These are phyloP conservation scores for Leptopilina clavipes DNA, from an alignment of 1,140 invertebrate species.

Conservation along the genomic window DNA sequence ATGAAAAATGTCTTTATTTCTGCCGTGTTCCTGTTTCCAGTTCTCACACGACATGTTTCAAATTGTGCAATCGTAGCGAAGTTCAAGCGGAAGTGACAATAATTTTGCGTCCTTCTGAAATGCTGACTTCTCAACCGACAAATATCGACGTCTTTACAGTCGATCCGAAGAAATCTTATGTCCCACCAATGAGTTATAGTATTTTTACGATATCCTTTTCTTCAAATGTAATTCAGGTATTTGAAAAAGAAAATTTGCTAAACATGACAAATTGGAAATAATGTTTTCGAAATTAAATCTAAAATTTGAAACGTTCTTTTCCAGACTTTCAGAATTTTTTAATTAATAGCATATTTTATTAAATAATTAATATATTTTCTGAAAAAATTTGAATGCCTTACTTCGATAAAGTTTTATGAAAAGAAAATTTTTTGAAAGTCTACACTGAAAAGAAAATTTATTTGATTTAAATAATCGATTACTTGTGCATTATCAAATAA, in stretches of 20 bases:
- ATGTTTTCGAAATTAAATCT: too few species aligned
- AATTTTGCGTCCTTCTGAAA: conserved; percentile 36
- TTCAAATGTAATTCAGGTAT: conserved; percentile 57
- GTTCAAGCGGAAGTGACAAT: conserved; percentile 55
- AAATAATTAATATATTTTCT: too few species aligned
- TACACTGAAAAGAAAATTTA: too few species aligned
- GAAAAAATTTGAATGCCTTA: too few species aligned
- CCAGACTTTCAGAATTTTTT: too few species aligned
- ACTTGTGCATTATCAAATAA: too few species aligned
- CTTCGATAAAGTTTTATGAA: too few species aligned
- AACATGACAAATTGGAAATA: too few species aligned
- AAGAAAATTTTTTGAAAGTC: too few species aligned
- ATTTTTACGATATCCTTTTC: conserved; percentile 59
- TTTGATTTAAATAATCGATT: too few species aligned
- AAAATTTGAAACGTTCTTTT: too few species aligned
- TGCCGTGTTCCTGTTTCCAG: conserved; percentile 52
- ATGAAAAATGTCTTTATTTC: conserved; percentile 59
- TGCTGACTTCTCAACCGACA: conserved; percentile 25
- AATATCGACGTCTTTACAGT: conserved; percentile 51
- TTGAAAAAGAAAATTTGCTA: conserved; percentile 1
- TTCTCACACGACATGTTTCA: conserved; percentile 49
- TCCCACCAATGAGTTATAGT: conserved; percentile 56
- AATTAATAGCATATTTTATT: too few species aligned
- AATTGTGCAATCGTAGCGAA: conserved; percentile 56
- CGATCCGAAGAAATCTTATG: conserved; percentile 45